Base-by-base conservation (phyloP, 2,113 vertebrate genomes). In the Mixornis gularis region DNA sequence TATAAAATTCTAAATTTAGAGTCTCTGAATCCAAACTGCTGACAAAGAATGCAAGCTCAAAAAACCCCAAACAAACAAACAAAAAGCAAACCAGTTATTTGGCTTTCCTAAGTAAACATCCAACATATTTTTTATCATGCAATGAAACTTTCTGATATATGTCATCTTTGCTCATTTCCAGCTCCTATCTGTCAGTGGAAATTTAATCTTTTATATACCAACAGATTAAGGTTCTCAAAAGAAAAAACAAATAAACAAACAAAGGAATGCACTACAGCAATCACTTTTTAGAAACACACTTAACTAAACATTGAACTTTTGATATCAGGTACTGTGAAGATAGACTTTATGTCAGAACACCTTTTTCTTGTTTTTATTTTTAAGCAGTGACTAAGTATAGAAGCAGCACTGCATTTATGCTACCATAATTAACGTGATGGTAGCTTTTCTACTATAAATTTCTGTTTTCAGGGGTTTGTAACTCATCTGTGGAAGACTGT, bases 21-120 rank as follows among this genome's bases (percentile, higher is more conserved):
- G n/a, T 78, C 51, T 92, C 89, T 89, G 65, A 93, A 87, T 85
- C 43, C 43, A 94, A 95, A 94, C 25, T 87, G 94, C 86, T 94
- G 94, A 96, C 83, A 95, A 84, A 82, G 46, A 48, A 48, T 34
- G 17, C 6, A 68, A 74, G 25, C 12, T 46, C 5, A 43, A 58
- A 59, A 46, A 58, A 36, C 41, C 36, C 44, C 44, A 66, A 56
- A 30, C 20, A 56, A 27, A 43, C 30, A 55, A 63, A 34, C 55
- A 58, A 49, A 40, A 21, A 29, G 12, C 22, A 65, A 80, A 38
- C 15, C 20, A 60, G 72, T 63, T 94, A 89, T 92, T 77, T 64
- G 34, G 29, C 3, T 91, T 96, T 95, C 79, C 65, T 85, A 74
- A 90, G 44, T 60, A 95, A 95, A 86, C 26, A 88, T 44, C 48